Conservation (phyloP, 1,140 invertebrate species). For the Anthonomus grandis region DNA sequence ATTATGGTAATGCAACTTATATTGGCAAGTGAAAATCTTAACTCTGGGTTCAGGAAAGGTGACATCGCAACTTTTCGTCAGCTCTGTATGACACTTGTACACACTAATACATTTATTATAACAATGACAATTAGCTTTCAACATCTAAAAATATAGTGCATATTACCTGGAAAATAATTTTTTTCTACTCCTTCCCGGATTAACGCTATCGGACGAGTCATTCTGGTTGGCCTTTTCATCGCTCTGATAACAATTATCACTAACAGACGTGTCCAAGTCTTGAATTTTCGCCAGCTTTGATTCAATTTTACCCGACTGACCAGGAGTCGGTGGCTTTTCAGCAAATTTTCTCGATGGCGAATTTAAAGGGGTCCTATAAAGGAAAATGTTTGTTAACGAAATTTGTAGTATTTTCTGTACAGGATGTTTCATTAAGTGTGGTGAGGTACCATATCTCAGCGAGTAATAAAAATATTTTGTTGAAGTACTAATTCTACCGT, state of each 20-base stretch:
- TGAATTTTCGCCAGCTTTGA: conserved; percentile 37
- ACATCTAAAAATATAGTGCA: no score
- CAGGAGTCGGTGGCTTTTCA: conserved; percentile 37
- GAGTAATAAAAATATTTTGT: no score
- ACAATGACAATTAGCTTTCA: no score
- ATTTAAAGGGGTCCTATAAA: conserved; percentile 34
- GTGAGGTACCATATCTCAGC: no score
- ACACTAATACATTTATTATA: no score
- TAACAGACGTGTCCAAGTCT: conserved; percentile 45
- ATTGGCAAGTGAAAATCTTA: no score
- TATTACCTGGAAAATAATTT: conserved; percentile 60
- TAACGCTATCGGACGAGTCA: conserved; percentile 42
- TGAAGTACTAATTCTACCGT: no score
- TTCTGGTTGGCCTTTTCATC: conserved; percentile 40
- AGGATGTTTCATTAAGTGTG: no score
- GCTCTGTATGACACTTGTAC: no score
- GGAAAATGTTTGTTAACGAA: not conserved
- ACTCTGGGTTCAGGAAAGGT: no score
- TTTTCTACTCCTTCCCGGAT: conserved; percentile 50
- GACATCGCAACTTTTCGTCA: no score
- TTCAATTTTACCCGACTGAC: conserved; percentile 38
- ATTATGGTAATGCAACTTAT: no score
- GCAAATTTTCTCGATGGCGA: conserved; percentile 36
- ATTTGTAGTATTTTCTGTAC: not conserved
- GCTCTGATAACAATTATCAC: conserved; percentile 43